These are phyloP conservation scores for Caranx melampygus DNA, from an alignment of 2,113 vertebrate genomes.

Conservation along the genomic window DNA sequence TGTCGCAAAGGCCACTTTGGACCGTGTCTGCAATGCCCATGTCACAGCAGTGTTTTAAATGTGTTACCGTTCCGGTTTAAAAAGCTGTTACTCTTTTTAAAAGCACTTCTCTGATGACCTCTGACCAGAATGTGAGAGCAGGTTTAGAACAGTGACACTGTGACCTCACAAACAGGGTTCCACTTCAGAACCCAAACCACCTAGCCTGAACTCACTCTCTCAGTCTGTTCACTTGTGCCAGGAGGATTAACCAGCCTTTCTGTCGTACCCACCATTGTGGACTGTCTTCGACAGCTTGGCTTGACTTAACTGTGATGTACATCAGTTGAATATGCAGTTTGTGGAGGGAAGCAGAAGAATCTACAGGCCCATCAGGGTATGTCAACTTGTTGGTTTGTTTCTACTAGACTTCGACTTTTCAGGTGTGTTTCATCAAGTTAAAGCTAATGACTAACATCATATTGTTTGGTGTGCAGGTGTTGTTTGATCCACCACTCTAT, in stretches of 20 bases:
- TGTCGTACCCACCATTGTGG: background rate
- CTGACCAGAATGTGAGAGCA: background rate
- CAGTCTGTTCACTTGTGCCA: background rate
- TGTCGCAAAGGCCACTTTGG: too few relatives aligned
- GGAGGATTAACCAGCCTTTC: background rate
- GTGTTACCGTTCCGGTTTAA: background rate
- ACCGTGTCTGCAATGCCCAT: too few relatives aligned
- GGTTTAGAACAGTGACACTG: background rate
- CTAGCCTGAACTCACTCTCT: background rate
- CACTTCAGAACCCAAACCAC: background rate
- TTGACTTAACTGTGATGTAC: background rate
- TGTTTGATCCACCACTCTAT: background rate
- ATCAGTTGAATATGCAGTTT: background rate
- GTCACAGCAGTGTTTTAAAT: too few relatives aligned
- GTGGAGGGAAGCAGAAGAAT: background rate
- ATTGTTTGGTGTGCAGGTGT: background rate
- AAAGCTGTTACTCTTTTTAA: too few relatives aligned
- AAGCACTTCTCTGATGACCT: background rate
- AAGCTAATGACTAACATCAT: background rate
- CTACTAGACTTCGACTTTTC: background rate
- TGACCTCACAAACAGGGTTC: background rate
- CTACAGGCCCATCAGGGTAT: background rate
- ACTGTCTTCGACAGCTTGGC: background rate
- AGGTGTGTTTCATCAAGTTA: background rate
- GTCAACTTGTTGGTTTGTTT: too few relatives aligned